phyloP scores from a whole-genome alignment of 2,797 vertebrate genomes.

The Lateolabrax maculatus region DNA sequence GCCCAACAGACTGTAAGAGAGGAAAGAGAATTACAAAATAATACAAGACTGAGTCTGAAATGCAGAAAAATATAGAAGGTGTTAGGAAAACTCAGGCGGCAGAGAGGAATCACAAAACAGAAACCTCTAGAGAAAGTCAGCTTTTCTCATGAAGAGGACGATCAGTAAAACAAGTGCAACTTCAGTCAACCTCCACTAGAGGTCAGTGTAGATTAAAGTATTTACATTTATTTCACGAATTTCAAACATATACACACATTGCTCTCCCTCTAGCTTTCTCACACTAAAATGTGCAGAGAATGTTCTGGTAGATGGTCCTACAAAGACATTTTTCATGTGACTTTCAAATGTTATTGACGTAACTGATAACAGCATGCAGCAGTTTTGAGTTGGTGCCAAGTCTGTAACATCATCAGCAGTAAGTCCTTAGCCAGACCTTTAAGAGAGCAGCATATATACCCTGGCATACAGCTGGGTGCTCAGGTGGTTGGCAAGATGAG shows the following conservation, averaged over 20 bases:
- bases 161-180: conserved; percentile 52
- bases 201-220: conserved; percentile 77
- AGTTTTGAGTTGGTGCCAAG: conserved; percentile 45
- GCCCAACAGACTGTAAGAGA: conserved; percentile 39
- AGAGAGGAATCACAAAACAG: conserved; percentile 1
- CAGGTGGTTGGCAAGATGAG: conserved; percentile 10
- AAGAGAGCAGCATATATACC: conserved; percentile 7
- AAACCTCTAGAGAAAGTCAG: background rate
- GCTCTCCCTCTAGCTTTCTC: background rate
- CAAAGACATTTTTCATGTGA: conserved; percentile 21
- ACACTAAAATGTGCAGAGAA: background rate
- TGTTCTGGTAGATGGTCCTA: background rate
- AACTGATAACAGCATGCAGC: conserved; percentile 41
- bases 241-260: conserved; percentile 5
- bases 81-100: background rate
- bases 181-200: conserved; percentile 75
- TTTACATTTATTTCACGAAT: conserved; percentile 41
- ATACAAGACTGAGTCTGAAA: conserved; percentile 29
- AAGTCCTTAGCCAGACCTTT: conserved; percentile 20
- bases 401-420: conserved; percentile 36
- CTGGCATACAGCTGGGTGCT: conserved; percentile 31
- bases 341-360: conserved; percentile 58
- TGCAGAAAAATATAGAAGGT: background rate
- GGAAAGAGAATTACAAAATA: conserved; percentile 64
- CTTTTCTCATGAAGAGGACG: background rate